Conservation (phyloP, 2,113 vertebrate genomes). For the Phaethornis superciliosus region DNA sequence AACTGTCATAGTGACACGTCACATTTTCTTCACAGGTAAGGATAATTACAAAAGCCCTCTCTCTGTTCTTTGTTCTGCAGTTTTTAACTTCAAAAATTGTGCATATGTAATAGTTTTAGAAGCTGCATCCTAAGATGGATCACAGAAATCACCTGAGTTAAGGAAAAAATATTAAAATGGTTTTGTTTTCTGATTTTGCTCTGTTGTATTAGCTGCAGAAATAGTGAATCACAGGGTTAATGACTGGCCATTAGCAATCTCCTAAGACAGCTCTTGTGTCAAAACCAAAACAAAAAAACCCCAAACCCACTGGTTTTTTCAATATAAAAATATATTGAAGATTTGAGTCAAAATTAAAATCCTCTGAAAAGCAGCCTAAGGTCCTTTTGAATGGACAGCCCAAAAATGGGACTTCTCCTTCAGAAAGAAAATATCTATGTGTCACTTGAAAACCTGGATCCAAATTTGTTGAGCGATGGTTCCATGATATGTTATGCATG, state of each 20-base stretch:
- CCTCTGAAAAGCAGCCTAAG: neutral
- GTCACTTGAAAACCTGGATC: neutral
- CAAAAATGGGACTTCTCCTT: neutral
- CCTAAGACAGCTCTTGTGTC: neutral
- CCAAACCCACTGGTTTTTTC: too few relatives aligned
- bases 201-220: neutral
- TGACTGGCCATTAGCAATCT: neutral
- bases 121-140: neutral
- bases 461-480: neutral
- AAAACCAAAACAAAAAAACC: too few relatives aligned
- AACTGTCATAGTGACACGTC: neutral
- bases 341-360: neutral
- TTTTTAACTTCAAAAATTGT: neutral
- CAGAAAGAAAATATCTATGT: fast-evolving
- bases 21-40: neutral
- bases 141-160: neutral
- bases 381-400: neutral
- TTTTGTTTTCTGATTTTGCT: neutral
- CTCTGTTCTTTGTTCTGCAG: neutral
- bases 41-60: neutral
- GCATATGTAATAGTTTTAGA: neutral
- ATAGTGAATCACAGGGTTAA: neutral
- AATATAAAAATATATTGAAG: neutral
- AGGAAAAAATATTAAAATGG: neutral
- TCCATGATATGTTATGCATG: neutral